A percentile compares a stretch with the other conserved stretches of the same genome.
These are phyloP conservation scores for Pararge aegeria DNA, from an alignment of 1,140 invertebrate genomes.

Conservation along the genomic window DNA sequence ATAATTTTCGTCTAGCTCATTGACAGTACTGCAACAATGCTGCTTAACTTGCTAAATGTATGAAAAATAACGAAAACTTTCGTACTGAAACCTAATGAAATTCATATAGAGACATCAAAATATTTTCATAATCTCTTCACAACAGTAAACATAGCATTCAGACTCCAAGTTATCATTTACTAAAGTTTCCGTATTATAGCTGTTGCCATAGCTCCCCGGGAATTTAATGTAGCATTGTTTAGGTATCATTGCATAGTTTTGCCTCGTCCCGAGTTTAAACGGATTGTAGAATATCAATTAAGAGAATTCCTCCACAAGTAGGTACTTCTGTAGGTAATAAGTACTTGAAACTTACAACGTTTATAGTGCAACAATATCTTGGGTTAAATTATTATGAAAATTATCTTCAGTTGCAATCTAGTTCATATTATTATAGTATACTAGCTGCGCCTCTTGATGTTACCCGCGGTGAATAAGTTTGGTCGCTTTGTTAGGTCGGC, in stretches of 20 bases:
- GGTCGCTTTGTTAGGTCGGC: no score
- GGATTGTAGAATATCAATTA: constrained; percentile 29
- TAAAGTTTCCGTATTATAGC: constrained; percentile 16
- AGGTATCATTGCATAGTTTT: constrained; percentile 23
- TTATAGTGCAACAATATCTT: not conserved
- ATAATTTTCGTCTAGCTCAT: no score
- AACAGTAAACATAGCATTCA: not conserved
- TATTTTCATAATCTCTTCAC: not conserved
- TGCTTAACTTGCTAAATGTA: no score
- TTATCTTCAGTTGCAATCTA: no score
- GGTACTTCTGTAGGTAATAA: constrained; percentile 13
- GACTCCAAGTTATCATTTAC: constrained; percentile 15
- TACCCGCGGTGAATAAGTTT: no score
- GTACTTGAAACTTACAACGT: not conserved
- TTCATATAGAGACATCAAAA: no score
- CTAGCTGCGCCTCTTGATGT: no score
- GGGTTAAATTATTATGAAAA: no score
- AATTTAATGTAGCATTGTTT: constrained; percentile 26
- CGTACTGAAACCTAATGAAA: no score
- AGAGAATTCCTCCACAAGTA: constrained; percentile 15
- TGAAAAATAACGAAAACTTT: no score
- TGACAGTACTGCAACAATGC: no score
- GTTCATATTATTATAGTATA: no score
- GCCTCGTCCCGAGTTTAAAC: constrained; percentile 20
- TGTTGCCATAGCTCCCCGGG: constrained; percentile 16